These are phyloP conservation scores for Trachelus troglodyta DNA, from an alignment of 2,888 invertebrate genomes.

Conservation along the genomic window DNA sequence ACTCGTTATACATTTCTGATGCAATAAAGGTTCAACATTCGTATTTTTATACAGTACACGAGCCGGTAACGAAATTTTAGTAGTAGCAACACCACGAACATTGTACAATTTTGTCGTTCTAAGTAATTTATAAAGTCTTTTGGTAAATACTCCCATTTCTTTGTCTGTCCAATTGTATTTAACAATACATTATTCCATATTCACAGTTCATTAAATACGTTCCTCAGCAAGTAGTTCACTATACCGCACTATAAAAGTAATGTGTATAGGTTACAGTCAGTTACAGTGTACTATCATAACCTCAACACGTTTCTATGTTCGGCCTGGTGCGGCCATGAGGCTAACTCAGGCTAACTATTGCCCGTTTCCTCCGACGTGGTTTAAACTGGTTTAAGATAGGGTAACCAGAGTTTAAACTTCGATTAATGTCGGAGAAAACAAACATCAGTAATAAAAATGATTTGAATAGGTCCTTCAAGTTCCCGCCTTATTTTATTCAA, in stretches of 20 bases:
- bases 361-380: no score
- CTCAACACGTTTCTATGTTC: not conserved
- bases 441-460: no score
- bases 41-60: not conserved
- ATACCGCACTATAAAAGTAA: not conserved
- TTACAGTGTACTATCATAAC: not conserved
- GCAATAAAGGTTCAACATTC: not conserved
- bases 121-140: conserved; percentile 17
- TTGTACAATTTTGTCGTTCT: conserved; percentile 3
- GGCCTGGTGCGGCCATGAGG: no score
- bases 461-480: no score
- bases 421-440: no score
- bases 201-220: not conserved
- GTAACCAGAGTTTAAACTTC: no score
- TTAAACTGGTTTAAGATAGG: no score
- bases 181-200: not conserved
- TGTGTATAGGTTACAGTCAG: not conserved
- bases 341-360: no score
- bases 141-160: not conserved
- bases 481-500: no score
- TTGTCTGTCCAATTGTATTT: not conserved
- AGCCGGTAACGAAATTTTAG: not conserved
- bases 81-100: not conserved
- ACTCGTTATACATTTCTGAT: not conserved
- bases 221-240: no score